phyloP scores from a whole-genome alignment of 2,888 invertebrate genomes.

The Eristalis intricaria region DNA sequence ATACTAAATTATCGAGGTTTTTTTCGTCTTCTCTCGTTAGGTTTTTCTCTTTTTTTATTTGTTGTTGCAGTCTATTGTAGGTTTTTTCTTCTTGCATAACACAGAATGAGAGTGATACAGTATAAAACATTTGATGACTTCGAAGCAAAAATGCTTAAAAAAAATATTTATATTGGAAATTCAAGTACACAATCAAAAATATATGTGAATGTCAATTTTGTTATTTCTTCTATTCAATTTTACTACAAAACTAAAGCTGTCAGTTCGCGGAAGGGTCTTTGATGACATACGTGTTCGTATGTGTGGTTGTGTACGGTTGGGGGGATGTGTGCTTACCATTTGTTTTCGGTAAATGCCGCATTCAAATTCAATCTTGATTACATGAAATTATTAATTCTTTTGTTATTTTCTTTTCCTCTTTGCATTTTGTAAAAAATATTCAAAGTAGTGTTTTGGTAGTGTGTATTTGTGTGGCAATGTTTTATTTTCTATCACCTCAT shows the following conservation, averaged over 20 bases:
- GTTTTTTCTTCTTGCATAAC: conserved; percentile 67
- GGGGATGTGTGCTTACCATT: background rate
- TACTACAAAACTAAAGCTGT: conserved; percentile 18
- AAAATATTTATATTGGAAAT: background rate
- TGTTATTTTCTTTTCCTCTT: background rate
- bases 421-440: background rate
- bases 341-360: conserved; percentile 14
- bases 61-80: background rate
- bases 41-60: conserved; percentile 30
- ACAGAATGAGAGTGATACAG: conserved; percentile 34
- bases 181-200: conserved; percentile 29
- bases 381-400: conserved; percentile 38
- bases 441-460: background rate
- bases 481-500: conserved; percentile 39
- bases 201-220: conserved; percentile 37
- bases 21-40: conserved; percentile 26
- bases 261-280: conserved; percentile 28
- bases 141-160: background rate
- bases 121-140: background rate
- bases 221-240: conserved; percentile 13
- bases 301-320: background rate
- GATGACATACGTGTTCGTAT: background rate
- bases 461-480: conserved; percentile 25
- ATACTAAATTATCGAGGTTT: conserved; percentile 42
- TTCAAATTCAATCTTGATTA: conserved; percentile 40